These are phyloP conservation scores for Cacatua alba DNA, from an alignment of 2,113 vertebrate species.

Conservation along the genomic window DNA sequence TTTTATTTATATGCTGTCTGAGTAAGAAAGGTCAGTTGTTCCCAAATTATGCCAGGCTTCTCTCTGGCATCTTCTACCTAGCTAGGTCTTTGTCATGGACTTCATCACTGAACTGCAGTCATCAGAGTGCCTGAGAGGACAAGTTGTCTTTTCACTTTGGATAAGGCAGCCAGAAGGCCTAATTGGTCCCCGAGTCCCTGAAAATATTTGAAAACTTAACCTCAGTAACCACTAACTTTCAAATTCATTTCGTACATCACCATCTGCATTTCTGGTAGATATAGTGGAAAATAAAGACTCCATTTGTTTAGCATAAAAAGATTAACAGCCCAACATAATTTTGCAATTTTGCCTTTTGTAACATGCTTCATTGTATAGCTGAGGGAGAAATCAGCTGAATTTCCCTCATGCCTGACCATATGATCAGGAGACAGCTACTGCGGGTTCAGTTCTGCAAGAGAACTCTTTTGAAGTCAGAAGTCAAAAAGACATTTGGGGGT, in stretches of 20 bases:
- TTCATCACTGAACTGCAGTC: neutral
- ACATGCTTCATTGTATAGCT: neutral
- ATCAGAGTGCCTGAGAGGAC: neutral
- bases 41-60: neutral
- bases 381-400: constrained; percentile 52
- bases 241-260: neutral
- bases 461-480: constrained; percentile 52
- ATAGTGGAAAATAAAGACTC: neutral
- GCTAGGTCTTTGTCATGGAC: neutral
- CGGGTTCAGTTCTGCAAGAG: neutral
- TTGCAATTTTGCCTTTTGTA: neutral
- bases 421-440: constrained; percentile 35
- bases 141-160: neutral
- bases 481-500: constrained; percentile 16
- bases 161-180: neutral
- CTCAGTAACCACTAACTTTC: neutral
- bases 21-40: neutral
- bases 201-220: neutral
- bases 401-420: constrained; percentile 35
- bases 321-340: neutral
- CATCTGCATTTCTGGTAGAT: neutral
- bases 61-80: neutral
- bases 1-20: neutral
- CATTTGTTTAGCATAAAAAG: neutral
- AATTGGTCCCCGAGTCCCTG: neutral